A percentile compares a stretch with the other conserved stretches of the same genome.
Conservation (phyloP, 2,797 vertebrate species). For the Pampus argenteus region DNA sequence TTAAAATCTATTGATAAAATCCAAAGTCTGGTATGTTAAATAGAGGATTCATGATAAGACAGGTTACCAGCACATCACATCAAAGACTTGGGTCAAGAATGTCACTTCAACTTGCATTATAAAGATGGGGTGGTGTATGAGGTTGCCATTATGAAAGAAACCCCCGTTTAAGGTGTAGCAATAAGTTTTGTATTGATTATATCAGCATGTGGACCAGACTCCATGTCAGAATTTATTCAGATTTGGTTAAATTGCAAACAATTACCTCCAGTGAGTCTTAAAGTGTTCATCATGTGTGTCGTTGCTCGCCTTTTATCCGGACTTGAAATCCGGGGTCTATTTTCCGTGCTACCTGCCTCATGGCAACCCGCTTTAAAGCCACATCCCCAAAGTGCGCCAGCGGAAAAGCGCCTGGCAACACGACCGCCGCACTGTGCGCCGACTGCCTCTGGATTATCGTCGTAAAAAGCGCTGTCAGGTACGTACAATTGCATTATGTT, state of each 20-base stretch:
- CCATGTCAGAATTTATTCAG: fast-evolving
- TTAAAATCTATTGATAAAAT: not conserved
- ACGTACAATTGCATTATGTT: constrained; percentile 28
- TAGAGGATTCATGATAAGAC: not conserved
- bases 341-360: constrained; percentile 57
- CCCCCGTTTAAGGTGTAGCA: constrained; percentile 38
- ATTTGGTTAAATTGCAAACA: not conserved
- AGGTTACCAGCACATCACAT: constrained; percentile 18
- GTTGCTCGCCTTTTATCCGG: not conserved
- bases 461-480: constrained; percentile 56
- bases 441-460: constrained; percentile 38
- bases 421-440: constrained; percentile 59
- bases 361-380: constrained; percentile 80
- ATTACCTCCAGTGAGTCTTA: fast-evolving
- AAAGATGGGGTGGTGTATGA: constrained; percentile 43
- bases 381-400: constrained; percentile 75
- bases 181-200: not conserved
- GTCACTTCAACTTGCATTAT: constrained; percentile 52
- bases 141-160: constrained; percentile 72
- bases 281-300: fast-evolving
- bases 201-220: not conserved
- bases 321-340: constrained; percentile 25
- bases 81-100: constrained; percentile 47
- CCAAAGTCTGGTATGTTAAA: not conserved
- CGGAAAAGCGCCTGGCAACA: constrained; percentile 70